A percentile compares a stretch with the other conserved stretches of the same genome.
Conservation (phyloP, 2,113 vertebrate genomes). For the Bos javanicus region DNA sequence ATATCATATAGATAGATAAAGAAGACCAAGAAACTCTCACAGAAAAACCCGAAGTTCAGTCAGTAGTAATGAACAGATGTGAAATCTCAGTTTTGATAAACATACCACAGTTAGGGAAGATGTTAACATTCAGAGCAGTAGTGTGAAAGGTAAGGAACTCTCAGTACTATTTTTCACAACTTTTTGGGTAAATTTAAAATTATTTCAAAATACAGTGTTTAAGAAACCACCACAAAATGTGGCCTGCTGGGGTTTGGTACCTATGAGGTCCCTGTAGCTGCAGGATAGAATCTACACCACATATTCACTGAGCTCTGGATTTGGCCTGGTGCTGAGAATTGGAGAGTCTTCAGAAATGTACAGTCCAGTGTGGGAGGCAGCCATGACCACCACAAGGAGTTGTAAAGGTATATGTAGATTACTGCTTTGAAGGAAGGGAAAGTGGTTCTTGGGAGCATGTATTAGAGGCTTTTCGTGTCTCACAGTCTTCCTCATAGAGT, state of each 20-base stretch:
- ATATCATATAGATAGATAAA: neutral
- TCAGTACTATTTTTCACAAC: neutral
- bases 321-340: neutral
- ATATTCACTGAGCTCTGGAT: neutral
- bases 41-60: neutral
- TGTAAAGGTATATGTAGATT: neutral
- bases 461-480: neutral
- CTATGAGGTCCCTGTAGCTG: neutral
- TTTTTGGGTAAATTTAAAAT: neutral
- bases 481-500: neutral
- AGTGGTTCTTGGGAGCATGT: neutral
- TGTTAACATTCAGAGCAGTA: neutral
- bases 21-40: neutral
- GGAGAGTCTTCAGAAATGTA: neutral
- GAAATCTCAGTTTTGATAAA: neutral
- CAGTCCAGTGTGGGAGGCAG: neutral
- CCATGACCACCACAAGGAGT: neutral
- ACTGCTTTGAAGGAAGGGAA: neutral
- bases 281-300: neutral
- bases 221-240: neutral
- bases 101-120: neutral
- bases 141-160: neutral
- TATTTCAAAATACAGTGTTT: neutral
- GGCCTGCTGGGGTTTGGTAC: neutral
- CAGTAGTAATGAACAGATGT: fast-evolving